Evolutionary conservation across 2,113 vertebrate species (phyloP), one percentile per base, ranked within the genome.

Genomic region (Hyaena hyaena): DNA sequence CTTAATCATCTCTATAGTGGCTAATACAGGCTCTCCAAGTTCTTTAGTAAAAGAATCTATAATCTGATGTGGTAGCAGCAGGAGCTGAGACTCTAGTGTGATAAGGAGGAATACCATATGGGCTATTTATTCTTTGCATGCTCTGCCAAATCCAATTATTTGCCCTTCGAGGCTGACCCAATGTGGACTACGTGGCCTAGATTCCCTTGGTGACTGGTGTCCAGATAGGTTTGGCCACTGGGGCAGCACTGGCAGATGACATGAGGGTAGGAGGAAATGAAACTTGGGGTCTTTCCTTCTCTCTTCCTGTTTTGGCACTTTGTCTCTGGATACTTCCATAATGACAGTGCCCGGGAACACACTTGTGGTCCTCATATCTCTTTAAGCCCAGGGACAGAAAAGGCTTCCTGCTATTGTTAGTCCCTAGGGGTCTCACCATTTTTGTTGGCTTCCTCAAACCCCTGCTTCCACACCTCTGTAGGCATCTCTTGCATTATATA

Each of bases 11-110:
- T 88, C 81, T 84, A 12, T 2, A 58, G 45, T 84, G 58, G 35
- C 69, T 48, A 86, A 53, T 53, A 73, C 84, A 92, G 28, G 2
- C 26, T 53, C 23, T 79, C 55, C 24, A 33, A 73, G 66, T 53
- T 80, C 69, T 92, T 95, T 9, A 89, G 24, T 50, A 80, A 48
- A 15, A 93, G 53, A 97, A 65, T 83, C 50, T 65, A 86, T 53
- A 83, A 58, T 73, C 58, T 71, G 69, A 89, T 19, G n/a, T 7
- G 43, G 11, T 26, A 81, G 53, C 50, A 69, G 33, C 31, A 93
- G 87, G 66, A 90, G 6, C 15, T 15, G 11, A 80, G 48, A 63
- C 1, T 28, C 12, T 19, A 58, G 28, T 39, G 43, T 31, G 53
- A 76, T n/a, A 84, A 90, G 23, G 4, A 69, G 69, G 65, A 71